Base-by-base conservation (phyloP, 2,797 vertebrate genomes). In the Gambusia yucatana region DNA sequence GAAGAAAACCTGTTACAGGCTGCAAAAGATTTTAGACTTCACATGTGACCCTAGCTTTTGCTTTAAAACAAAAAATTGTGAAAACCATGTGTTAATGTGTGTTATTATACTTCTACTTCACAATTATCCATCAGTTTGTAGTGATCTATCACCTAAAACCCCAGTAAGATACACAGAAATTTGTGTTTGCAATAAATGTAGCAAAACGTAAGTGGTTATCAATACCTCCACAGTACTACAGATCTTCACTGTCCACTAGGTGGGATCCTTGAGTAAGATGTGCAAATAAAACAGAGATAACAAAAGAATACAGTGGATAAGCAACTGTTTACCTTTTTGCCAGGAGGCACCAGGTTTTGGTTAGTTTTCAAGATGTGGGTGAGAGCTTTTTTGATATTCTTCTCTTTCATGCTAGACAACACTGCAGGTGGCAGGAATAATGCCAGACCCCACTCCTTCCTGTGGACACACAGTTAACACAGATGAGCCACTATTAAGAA, bases 401-500 rank as follows among this genome's bases (percentile, higher is more conserved):
- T 99, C 96, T 99, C 98, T 94, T 99, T 99, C 98, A 99, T 99
- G 95, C 98, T 99, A 84, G 98, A 98, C 92, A 99, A 94, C 90
- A 99, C 97, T 22, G 98, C 97, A 82, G 98, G 97, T 85, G 98
- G 98, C 91, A 99, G 97, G 90, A 99, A 99, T 89, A 98, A 96
- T 14, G 97, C 97, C 94, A 99, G 94, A 92, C 98, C 98, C 98
- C 98, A 99, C 95, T 99, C 98, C 95, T 99, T 99, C 94, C 98
- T 99, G 96, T 70, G 94, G 77, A 88, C 16, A n/a, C 39, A 82
- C 77, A 82, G 84, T 85, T 77, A 77, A 88, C 25, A 82, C 76
- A 81, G 81, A 52, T 77, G 73, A 67, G 3, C 65, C 57, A 36
- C 36, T 22, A 8, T 11, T 72, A 77, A 80, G 86, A 83, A 84